Percentiles rank a stretch among this genome's conserved stretches.
Evolutionary conservation across 2,888 invertebrate genomes (phyloP).

Genomic region (Lissonota sp.): DNA sequence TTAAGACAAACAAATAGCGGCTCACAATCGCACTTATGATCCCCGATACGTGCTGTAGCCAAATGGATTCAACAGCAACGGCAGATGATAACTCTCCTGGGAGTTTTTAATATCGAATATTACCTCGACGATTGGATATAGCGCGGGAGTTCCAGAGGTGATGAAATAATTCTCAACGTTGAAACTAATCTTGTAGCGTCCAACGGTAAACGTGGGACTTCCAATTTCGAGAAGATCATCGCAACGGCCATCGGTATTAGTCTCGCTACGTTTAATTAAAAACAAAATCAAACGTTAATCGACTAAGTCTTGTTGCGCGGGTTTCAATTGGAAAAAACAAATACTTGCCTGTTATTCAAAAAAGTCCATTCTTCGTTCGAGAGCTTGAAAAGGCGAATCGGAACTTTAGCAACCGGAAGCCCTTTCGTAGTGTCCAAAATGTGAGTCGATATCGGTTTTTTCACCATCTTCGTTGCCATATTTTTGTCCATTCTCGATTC

Average conservation of each 20-base stretch:
- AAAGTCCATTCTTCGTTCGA: conserved; percentile 87
- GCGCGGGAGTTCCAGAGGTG: conserved; percentile 85
- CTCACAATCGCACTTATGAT: conserved; percentile 81
- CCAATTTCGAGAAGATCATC: conserved; percentile 85
- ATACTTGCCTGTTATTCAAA: conserved; percentile 84
- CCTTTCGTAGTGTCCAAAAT: conserved; percentile 89
- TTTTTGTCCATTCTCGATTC: not conserved
- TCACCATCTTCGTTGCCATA: conserved; percentile 25
- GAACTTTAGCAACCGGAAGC: conserved; percentile 86
- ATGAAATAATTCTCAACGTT: conserved; percentile 89
- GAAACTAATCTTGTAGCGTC: conserved; percentile 89
- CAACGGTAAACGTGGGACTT: conserved; percentile 85
- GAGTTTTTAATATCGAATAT: conserved; percentile 87
- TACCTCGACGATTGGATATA: conserved; percentile 91
- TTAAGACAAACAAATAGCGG: not conserved
- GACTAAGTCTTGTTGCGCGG: not conserved
- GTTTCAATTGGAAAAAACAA: not conserved
- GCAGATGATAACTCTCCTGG: conserved; percentile 89
- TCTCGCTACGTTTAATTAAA: conserved; percentile 80
- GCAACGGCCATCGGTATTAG: conserved; percentile 88
- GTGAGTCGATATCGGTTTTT: conserved; percentile 87
- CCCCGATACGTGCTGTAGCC: conserved; percentile 92
- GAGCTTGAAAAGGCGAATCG: conserved; percentile 87
- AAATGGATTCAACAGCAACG: conserved; percentile 89
- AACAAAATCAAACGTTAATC: not conserved